phyloP scores from a whole-genome alignment of 2,888 invertebrate species.

The Trichacis sp. region DNA sequence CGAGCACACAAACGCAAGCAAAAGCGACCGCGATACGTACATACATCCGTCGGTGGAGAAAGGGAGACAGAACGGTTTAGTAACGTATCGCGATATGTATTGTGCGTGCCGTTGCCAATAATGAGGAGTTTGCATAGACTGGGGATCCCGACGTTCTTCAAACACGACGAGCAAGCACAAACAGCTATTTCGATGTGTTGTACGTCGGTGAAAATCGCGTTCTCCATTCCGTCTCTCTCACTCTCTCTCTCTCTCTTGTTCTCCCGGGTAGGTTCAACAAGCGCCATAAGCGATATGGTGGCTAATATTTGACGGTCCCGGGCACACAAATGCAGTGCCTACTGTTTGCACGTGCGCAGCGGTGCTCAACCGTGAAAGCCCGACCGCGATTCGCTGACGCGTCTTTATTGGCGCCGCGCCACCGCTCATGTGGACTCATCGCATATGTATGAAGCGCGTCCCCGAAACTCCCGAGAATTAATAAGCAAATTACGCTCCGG shows the following conservation, averaged over 20 bases:
- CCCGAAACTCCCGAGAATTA: constrained; percentile 31
- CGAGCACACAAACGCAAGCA: constrained; percentile 21
- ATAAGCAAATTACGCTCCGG: not conserved
- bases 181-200: too few relatives aligned
- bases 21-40: too few relatives aligned
- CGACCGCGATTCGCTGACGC: constrained; percentile 26
- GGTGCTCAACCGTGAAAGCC: constrained; percentile 52
- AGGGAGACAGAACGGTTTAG: too few relatives aligned
- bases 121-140: constrained; percentile 67
- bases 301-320: constrained; percentile 66
- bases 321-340: constrained; percentile 63
- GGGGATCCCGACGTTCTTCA: constrained; percentile 64
- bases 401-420: constrained; percentile 36
- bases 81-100: constrained; percentile 35
- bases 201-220: not conserved
- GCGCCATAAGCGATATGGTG: constrained; percentile 67
- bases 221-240: constrained; percentile 10
- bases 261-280: constrained; percentile 63
- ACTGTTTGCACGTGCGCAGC: constrained; percentile 56
- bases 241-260: too few relatives aligned
- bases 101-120: constrained; percentile 61
- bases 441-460: constrained; percentile 30
- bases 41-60: not conserved
- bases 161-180: constrained; percentile 64
- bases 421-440: constrained; percentile 23